Evolutionary conservation across 2,888 invertebrate genomes (phyloP), one percentile per base, ranked within the genome.

Genomic region (Drosophila bunnanda): DNA sequence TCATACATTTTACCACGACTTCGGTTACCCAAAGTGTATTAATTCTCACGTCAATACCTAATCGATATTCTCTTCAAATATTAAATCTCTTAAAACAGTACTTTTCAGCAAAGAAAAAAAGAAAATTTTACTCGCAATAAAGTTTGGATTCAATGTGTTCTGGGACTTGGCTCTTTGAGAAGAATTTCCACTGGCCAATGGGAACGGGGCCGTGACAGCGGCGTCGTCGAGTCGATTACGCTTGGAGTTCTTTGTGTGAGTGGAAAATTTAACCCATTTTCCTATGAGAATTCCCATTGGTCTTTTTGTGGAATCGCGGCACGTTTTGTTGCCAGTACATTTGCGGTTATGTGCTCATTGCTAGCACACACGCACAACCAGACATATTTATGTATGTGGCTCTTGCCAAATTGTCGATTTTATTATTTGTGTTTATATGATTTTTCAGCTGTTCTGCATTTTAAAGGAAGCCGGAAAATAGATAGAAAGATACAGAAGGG

Each of bases 361-460:
- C 79, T 52, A 71, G 44, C 77, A 66, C 22, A 80, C 25, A 73
- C 58, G 64, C 43, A 65, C 36, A 52, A 3, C 30, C 44, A 50
- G 66, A 39, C 53, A 70, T 60, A 61, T 46, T 20, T 54, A 34
- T 64, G 62, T 75, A 30, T 55, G 56, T 52, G 53, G 77, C 87
- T 88, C 76, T 86, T 86, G 87, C 89, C 88, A 82, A 90, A 90
- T 82, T 88, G 88, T 83, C 86, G 80, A 88, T 90, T 91, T 90
- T 88, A 89, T 90, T 89, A 90, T 90, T 89, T 89, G 89, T 90
- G 90, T 86, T 91, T 90, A 90, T 90, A 89, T 86, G 89, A 83
- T 88, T 86, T 84, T 80, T 84, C 83, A 89, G 85, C 87, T 89
- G 90, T 82, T 89, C 84, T 89, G 84, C 87, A 90, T 91, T 89